These are phyloP conservation scores for Cheirogaleus major DNA, from an alignment of 2,797 vertebrate species.

Conservation along the genomic window DNA sequence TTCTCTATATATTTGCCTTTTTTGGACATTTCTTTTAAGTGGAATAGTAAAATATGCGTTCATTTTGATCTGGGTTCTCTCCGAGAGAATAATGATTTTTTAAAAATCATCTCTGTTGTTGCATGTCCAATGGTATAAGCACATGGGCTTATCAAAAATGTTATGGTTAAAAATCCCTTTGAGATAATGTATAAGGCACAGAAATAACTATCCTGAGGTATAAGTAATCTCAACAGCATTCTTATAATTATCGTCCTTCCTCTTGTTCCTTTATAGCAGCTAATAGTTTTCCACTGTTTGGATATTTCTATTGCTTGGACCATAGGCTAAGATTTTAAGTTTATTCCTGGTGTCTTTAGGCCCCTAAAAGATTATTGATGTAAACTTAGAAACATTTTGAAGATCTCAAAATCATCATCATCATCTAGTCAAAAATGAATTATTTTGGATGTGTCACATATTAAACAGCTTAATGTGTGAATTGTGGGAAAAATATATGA, in stretches of 20 bases:
- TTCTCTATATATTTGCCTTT: background rate
- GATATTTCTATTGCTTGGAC: background rate
- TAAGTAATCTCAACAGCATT: background rate
- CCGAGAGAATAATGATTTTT: background rate
- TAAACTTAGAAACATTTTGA: background rate
- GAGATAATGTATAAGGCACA: background rate
- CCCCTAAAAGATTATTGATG: background rate
- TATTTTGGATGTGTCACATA: background rate
- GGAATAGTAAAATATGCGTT: background rate
- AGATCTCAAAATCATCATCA: background rate
- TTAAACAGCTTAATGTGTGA: background rate
- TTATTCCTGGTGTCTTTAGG: background rate
- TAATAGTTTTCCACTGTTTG: background rate
- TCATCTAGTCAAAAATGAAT: background rate
- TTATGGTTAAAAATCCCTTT: background rate
- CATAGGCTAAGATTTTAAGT: background rate
- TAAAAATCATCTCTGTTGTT: background rate
- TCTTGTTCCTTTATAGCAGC: background rate
- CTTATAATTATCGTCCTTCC: background rate
- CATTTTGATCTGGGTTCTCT: background rate
- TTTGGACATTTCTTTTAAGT: background rate
- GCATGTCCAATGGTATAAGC: background rate
- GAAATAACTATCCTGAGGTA: background rate
- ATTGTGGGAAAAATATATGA: background rate
- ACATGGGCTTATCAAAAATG: background rate